Conservation (phyloP, 2,888 invertebrate genomes). For the Neoaliturus tenellus region DNA sequence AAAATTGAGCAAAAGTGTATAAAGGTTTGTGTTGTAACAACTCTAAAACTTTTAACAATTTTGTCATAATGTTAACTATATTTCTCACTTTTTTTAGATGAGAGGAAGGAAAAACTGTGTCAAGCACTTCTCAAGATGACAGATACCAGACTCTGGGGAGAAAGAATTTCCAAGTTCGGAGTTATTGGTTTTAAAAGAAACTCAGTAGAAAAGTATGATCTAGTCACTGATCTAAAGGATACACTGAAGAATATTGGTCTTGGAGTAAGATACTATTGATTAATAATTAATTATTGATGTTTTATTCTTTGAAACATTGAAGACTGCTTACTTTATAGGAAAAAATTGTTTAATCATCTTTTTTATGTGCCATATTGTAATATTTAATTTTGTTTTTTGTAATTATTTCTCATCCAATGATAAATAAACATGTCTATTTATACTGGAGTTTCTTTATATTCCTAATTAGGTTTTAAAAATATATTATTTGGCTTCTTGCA, state of each 20-base stretch:
- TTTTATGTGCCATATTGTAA: too few species aligned
- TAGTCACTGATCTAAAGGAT: constrained; percentile 75
- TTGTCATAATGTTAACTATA: too few species aligned
- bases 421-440: too few species aligned
- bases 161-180: constrained; percentile 75
- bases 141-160: constrained; percentile 68
- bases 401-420: too few species aligned
- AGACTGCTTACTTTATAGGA: background rate
- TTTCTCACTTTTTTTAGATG: constrained; percentile 71
- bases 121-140: constrained; percentile 73
- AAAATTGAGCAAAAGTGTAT: too few species aligned
- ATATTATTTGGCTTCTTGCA: too few species aligned
- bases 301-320: background rate
- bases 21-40: too few species aligned
- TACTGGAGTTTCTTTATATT: too few species aligned
- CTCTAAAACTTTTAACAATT: too few species aligned
- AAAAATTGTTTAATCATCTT: background rate
- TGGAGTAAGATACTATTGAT: constrained; percentile 77
- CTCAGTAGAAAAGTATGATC: constrained; percentile 74
- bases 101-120: constrained; percentile 72
- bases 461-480: too few species aligned
- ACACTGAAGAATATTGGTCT: constrained; percentile 74
- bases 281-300: background rate
- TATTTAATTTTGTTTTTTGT: too few species aligned
- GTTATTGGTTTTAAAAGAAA: constrained; percentile 74